A percentile compares a stretch with the other conserved stretches of the same genome.
Conservation (phyloP, 1,140 invertebrate species). For the Polypedilum pembai region DNA sequence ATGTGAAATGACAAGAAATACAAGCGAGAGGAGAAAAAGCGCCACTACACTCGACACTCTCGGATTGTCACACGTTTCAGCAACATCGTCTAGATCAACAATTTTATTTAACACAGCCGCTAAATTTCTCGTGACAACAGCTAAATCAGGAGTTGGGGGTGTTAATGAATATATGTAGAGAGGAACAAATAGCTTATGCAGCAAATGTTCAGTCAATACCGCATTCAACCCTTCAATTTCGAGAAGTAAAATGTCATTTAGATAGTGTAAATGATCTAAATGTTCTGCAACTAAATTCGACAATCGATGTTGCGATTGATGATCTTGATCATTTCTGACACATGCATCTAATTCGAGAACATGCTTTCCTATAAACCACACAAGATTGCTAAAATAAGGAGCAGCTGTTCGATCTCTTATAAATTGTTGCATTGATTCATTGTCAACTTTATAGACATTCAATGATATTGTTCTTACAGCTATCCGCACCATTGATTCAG, state of each 20-base stretch:
- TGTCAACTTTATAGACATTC: conserved; percentile 94
- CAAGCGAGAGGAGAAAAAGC: conserved; percentile 87
- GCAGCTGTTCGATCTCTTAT: conserved; percentile 92
- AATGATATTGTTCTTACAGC: conserved; percentile 94
- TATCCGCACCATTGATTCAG: conserved; percentile 97
- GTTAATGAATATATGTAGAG: conserved; percentile 89
- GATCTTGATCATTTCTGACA: conserved; percentile 88
- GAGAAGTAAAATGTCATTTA: conserved; percentile 92
- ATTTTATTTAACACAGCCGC: conserved; percentile 54
- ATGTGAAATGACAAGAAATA: conserved; percentile 91
- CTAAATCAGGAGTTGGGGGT: conserved; percentile 43
- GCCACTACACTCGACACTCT: conserved; percentile 82
- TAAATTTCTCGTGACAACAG: conserved; percentile 52
- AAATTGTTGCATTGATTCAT: conserved; percentile 91
- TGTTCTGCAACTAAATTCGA: conserved; percentile 95
- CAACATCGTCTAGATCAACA: conserved; percentile 43
- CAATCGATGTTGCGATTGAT: conserved; percentile 83
- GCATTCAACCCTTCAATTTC: conserved; percentile 90
- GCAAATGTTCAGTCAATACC: conserved; percentile 89
- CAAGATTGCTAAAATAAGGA: conserved; percentile 96
- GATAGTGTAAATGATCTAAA: conserved; percentile 94
- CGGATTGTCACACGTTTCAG: conserved; percentile 50
- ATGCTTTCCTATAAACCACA: conserved; percentile 99
- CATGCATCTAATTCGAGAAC: conserved; percentile 93
- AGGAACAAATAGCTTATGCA: conserved; percentile 89